Evolutionary conservation across 2,113 vertebrate species (phyloP).

Genomic region (Felis catus): F.catus_Fca126_mat1.0 CM031426.1:55272501-55273000

Average conservation of each 20-base stretch:
- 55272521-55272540: background rate
- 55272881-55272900: background rate
- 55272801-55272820: too few species aligned
- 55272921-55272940: background rate
- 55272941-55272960: conserved; percentile 78
- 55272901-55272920: background rate
- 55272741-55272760: background rate
- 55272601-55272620: too few species aligned
- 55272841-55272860: background rate
- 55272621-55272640: background rate
- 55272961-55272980: background rate
- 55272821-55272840: background rate
- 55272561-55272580: rapidly evolving
- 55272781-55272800: background rate
- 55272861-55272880: background rate
- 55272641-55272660: background rate
- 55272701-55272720: background rate
- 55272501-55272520: background rate
- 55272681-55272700: background rate
- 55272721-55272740: background rate
- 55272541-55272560: background rate
- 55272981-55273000: background rate
- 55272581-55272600: background rate
- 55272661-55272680: rapidly evolving
- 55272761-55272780: background rate